A percentile compares a stretch with the other conserved stretches of the same genome.
phyloP scores from a whole-genome alignment of 2,113 vertebrate genomes.

The Notarius quadriscutis region DNA sequence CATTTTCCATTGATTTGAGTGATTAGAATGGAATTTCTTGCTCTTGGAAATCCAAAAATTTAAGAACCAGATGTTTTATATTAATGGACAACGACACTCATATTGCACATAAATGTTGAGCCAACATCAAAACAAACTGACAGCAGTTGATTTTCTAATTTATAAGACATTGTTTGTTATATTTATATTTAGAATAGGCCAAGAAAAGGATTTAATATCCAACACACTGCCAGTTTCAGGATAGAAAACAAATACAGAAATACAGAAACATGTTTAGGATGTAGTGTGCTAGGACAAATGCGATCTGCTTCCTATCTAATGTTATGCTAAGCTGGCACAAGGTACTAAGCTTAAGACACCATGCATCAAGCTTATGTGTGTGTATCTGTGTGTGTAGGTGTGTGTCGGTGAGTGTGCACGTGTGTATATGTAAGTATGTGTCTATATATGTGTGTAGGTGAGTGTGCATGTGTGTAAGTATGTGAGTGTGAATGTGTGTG shows the following conservation, averaged over 20 bases:
- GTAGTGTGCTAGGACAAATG: not conserved
- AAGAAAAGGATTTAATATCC: not conserved
- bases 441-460: not conserved
- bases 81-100: not conserved
- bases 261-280: not conserved
- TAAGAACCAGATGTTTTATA: not conserved
- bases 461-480: not conserved
- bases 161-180: not conserved
- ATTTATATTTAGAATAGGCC: not conserved
- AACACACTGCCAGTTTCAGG: not conserved
- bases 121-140: no score
- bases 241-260: not conserved
- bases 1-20: not conserved
- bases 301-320: not conserved
- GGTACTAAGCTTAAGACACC: not conserved
- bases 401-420: not conserved
- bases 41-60: not conserved
- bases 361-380: no score
- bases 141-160: not conserved
- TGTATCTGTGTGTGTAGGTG: no score
- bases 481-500: no score
- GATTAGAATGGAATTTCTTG: not conserved
- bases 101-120: no score
- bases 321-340: not conserved
- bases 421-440: not conserved